Percentiles rank a stretch among this genome's conserved stretches.
Evolutionary conservation across 2,888 invertebrate genomes (phyloP).

Genomic region (Lasioglossum oenotherae): DNA sequence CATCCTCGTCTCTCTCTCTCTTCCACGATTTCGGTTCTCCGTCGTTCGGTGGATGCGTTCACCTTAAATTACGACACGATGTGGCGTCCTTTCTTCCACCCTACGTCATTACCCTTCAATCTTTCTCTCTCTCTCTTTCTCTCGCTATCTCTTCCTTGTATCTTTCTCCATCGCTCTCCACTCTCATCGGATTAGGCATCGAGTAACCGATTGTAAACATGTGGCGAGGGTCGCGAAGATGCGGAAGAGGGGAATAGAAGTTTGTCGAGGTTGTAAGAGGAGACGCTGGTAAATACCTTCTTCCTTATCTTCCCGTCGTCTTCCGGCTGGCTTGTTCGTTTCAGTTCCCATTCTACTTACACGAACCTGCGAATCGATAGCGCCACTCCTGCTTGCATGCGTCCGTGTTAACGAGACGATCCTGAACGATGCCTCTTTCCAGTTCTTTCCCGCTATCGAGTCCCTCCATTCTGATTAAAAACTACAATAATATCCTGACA

Average conservation of each 20-base stretch:
- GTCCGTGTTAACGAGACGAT: neutral
- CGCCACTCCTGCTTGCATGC: slow-evolving; percentile 24
- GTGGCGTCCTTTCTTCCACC: slow-evolving; percentile 48
- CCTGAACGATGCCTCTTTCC: slow-evolving; percentile 1
- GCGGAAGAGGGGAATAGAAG: slow-evolving; percentile 73
- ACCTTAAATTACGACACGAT: slow-evolving; percentile 67
- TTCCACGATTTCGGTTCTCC: slow-evolving; percentile 30
- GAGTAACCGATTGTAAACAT: slow-evolving; percentile 78
- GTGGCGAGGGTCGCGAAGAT: slow-evolving; percentile 54
- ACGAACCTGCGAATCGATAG: slow-evolving; percentile 52
- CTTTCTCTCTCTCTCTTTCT: neutral
- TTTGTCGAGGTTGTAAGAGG: slow-evolving; percentile 77
- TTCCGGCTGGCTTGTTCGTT: slow-evolving; percentile 52
- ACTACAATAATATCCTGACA: neutral
- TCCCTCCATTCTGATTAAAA: neutral
- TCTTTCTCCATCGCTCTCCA: slow-evolving; percentile 38
- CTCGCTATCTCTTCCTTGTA: neutral
- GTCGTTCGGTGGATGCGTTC: slow-evolving; percentile 40
- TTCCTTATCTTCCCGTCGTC: slow-evolving; percentile 64
- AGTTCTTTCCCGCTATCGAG: neutral
- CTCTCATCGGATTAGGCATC: slow-evolving; percentile 75
- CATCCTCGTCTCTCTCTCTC: slow-evolving; percentile 36
- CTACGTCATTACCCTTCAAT: slow-evolving; percentile 15
- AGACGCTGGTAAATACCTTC: slow-evolving; percentile 77
- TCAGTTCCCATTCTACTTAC: slow-evolving; percentile 30